Conservation (phyloP, 2,888 invertebrate species). For the Agrochola circellaris region DNA sequence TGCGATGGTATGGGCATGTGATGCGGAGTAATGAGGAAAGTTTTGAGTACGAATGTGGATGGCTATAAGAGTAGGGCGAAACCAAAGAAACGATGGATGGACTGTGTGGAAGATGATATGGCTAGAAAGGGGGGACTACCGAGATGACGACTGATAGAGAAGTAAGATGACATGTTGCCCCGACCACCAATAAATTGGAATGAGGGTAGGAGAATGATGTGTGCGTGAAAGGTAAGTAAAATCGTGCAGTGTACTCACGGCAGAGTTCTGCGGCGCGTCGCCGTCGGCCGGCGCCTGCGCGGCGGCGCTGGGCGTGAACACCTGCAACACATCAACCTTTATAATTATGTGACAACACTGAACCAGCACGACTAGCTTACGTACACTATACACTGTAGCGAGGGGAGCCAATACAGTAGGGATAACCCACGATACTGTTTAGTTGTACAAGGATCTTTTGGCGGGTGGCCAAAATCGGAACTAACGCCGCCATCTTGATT, state of each 20-base stretch:
- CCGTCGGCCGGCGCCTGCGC: conserved; percentile 65
- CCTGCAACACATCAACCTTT: conserved; percentile 72
- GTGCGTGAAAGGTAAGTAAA: background rate
- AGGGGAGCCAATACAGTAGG: background rate
- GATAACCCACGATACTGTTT: background rate
- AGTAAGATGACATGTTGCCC: background rate
- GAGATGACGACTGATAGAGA: background rate
- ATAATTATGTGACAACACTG: conserved; percentile 58
- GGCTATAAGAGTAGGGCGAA: background rate
- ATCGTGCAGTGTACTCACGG: conserved; percentile 32
- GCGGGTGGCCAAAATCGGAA: background rate
- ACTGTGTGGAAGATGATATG: background rate
- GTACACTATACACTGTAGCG: background rate
- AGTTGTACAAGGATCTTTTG: background rate
- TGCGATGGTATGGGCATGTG: background rate
- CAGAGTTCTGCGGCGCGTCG: conserved; percentile 59
- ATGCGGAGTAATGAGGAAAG: background rate
- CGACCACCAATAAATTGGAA: background rate
- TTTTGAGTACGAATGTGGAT: too few relatives aligned
- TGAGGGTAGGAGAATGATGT: background rate
- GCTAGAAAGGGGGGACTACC: background rate
- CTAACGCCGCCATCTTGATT: background rate
- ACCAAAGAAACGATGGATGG: background rate
- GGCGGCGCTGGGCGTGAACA: conserved; percentile 85
- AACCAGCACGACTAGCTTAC: conserved; percentile 29